Evolutionary conservation across 2,888 invertebrate genomes (phyloP).

Genomic region (Ischnura elegans): DNA sequence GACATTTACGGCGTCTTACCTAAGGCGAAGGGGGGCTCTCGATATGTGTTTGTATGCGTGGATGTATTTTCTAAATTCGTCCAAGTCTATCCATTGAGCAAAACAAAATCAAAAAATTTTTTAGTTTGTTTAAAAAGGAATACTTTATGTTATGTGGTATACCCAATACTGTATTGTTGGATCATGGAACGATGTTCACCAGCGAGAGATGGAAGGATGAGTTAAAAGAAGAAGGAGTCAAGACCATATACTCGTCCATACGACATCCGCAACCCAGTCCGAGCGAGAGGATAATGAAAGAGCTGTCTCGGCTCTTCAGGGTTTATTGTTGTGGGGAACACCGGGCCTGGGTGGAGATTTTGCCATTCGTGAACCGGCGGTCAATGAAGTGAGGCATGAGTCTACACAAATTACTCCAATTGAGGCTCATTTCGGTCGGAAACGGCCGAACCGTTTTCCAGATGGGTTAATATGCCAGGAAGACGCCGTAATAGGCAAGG

Average conservation of each 20-base stretch:
- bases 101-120: neutral
- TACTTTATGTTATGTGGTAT: neutral
- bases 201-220: neutral
- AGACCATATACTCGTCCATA: neutral
- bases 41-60: neutral
- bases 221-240: neutral
- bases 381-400: neutral
- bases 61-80: neutral
- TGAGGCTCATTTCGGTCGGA: neutral
- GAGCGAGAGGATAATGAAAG: neutral
- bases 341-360: neutral
- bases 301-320: neutral
- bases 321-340: neutral
- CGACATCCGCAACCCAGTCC: constrained; percentile 1
- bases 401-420: neutral
- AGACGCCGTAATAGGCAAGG: no score
- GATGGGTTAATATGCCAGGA: neutral
- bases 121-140: neutral
- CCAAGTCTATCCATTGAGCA: neutral
- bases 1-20: no score
- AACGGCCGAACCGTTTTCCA: neutral
- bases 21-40: no score
- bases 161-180: neutral
- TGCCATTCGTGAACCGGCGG: neutral
- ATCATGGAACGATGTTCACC: constrained; percentile 18